phyloP scores from a whole-genome alignment of 1,140 invertebrate species.

The Conopomorpha cramerella region DNA sequence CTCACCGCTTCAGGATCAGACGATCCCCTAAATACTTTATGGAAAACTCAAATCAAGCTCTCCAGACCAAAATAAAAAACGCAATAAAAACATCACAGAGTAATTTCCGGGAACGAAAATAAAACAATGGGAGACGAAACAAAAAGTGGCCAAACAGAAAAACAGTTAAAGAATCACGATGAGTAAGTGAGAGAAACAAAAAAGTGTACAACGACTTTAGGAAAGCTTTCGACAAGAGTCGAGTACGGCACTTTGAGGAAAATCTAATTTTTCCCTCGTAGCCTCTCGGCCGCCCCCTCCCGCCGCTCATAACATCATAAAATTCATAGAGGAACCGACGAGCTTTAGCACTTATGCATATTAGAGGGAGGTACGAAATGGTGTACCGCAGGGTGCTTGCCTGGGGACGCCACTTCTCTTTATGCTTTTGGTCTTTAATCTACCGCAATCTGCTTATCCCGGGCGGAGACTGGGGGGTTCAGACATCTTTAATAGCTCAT shows the following conservation, averaged over 20 bases:
- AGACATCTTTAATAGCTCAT: conserved; percentile 54
- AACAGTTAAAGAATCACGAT: conserved; percentile 26
- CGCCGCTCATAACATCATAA: conserved; percentile 24
- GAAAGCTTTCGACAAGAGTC: conserved; percentile 38
- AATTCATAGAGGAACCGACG: conserved; percentile 18
- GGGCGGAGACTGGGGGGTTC: conserved; percentile 14
- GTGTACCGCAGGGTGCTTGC: conserved; percentile 13
- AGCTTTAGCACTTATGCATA: conserved; percentile 33
- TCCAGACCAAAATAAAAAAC: conserved; percentile 21
- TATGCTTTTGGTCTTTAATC: conserved; percentile 52
- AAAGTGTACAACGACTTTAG: conserved; percentile 16
- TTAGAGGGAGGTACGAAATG: conserved; percentile 18
- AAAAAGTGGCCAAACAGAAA: conserved; percentile 30
- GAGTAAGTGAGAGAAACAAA: conserved; percentile 17
- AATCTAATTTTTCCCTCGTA: conserved; percentile 50
- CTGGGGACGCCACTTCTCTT: conserved; percentile 17
- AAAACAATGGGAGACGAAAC: conserved; percentile 10
- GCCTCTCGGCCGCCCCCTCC: conserved; percentile 9
- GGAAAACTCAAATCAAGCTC: conserved; percentile 6
- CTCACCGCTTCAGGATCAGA: too few species aligned
- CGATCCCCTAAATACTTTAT: too few species aligned
- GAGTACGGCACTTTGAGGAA: conserved; percentile 28
- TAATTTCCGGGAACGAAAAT: conserved; percentile 13
- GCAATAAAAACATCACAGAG: neutral
- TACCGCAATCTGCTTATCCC: conserved; percentile 50